Conservation (phyloP, 1,140 invertebrate species). For the Aradophagus sp. region DNA sequence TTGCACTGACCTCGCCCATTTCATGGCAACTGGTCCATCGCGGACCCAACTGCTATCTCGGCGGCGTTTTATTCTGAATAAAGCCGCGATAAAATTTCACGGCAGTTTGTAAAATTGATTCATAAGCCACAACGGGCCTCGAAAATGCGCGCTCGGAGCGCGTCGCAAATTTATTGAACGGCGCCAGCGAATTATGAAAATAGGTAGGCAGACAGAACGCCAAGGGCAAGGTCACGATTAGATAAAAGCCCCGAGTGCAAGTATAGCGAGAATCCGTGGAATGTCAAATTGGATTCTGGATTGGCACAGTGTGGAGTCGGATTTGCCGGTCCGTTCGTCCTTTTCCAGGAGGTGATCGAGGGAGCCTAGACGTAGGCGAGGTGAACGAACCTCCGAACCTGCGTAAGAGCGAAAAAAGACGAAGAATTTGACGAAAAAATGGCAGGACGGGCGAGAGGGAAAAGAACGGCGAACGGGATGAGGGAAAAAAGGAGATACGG, state of each 20-base stretch:
- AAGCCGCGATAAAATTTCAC: conserved; percentile 32
- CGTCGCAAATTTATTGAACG: conserved; percentile 30
- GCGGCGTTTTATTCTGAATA: conserved; percentile 24
- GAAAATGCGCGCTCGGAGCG: conserved; percentile 3
- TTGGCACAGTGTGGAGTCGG: conserved; percentile 42
- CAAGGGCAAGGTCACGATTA: conserved; percentile 48
- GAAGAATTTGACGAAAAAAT: conserved; percentile 46
- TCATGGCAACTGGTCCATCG: conserved; percentile 24
- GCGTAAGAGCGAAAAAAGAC: conserved; percentile 51
- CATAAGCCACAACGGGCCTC: conserved; percentile 16
- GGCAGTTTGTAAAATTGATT: conserved; percentile 23
- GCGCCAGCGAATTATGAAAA: conserved; percentile 36
- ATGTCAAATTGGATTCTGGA: conserved; percentile 62
- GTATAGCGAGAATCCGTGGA: conserved; percentile 60
- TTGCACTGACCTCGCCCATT: conserved; percentile 52
- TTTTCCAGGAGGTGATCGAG: conserved; percentile 35
- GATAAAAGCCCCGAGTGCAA: conserved; percentile 59
- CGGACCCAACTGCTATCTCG: conserved; percentile 29
- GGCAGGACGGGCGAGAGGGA: conserved; percentile 36
- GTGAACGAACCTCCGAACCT: conserved; percentile 68
- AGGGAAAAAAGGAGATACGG: conserved; percentile 42
- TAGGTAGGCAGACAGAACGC: conserved; percentile 28
- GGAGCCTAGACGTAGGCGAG: conserved; percentile 58
- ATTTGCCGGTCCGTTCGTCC: conserved; percentile 36
- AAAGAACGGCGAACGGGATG: conserved; percentile 36